Base-by-base conservation (phyloP, 1,140 invertebrate genomes). In the Anoplophora glabripennis region DNA sequence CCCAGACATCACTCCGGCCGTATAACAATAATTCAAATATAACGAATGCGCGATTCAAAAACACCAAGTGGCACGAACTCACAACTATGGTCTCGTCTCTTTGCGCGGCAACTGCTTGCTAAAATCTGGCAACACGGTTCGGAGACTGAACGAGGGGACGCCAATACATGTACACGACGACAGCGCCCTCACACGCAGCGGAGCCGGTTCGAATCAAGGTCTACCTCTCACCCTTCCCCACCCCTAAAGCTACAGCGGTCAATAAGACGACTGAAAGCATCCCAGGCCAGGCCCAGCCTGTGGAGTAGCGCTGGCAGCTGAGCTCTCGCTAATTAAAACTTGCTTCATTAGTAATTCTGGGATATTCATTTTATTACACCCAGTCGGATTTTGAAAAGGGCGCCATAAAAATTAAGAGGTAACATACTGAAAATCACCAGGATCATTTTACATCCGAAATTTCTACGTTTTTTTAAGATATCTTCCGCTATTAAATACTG, bases 121-220 rank as follows among this genome's bases (percentile, higher is more conserved):
- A 57, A 67, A 71, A 73, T 75, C 68, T 75, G 74, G 74, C 74
- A 76, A 76, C 74, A 65, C 58, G 62, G 74, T 28, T 44, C 54
- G 48, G 36, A 52, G 49, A 45, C 46, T 34, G 51, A 66, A 55
- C 52, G 61, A 62, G 59, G 63, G 67, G 67, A 70, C 70, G 71
- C 72, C 73, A 72, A 72, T 72, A 68, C 65, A 55, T 57, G 47
- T 14, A 36, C 42, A 55, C 57, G 46, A 48, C 53, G 35, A 14
- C 38, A 67, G 68, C 72, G 74, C 69, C 64, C 69, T 71, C 74
- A 69, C 68, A 74, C 64, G 71, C 66, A 72, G 73, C 67, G 72
- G 72, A 67, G 54, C 58, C 61, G 59, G 51, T 53, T 51, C 14
- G 45, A 55, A 55, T 11, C 36, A 40, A 45, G 36, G 11, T 36